Percentiles rank a stretch among this genome's conserved stretches.
phyloP scores from a whole-genome alignment of 2,113 vertebrate species.

The Mus spicilegus region DNA sequence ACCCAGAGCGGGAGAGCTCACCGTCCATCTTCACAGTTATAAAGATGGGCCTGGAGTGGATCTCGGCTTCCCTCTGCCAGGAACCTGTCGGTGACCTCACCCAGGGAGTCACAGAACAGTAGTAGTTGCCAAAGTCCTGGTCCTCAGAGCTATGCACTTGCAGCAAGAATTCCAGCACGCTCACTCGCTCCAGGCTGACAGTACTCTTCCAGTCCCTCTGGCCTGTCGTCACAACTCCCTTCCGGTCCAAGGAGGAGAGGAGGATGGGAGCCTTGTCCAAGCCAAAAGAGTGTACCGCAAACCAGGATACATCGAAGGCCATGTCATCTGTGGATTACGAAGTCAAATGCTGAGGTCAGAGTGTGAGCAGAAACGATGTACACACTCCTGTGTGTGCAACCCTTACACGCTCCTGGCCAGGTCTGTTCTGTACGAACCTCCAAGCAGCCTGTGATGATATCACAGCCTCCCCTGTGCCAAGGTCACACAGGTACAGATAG shows the following conservation, averaged over 20 bases:
- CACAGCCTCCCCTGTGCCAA: accelerated
- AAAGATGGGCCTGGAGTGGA: slow-evolving; percentile 90
- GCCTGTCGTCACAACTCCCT: slow-evolving; percentile 89
- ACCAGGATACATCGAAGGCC: slow-evolving; percentile 95
- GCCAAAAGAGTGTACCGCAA: slow-evolving; percentile 88
- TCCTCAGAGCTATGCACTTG: slow-evolving; percentile 92
- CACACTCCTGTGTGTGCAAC: accelerated
- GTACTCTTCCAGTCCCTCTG: slow-evolving; percentile 92
- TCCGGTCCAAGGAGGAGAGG: slow-evolving; percentile 90
- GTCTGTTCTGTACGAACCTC: accelerated
- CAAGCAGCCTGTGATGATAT: background rate
- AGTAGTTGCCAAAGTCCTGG: slow-evolving; percentile 94
- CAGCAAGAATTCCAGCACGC: slow-evolving; percentile 88
- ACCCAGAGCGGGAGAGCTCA: slow-evolving; percentile 80
- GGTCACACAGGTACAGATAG: background rate
- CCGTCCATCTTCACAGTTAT: slow-evolving; percentile 94
- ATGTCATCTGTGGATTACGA: slow-evolving; percentile 88
- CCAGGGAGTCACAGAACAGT: slow-evolving; percentile 93
- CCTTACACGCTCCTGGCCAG: background rate
- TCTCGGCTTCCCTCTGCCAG: slow-evolving; percentile 91
- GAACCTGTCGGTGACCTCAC: slow-evolving; percentile 87
- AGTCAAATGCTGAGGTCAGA: slow-evolving; percentile 32
- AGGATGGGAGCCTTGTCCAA: slow-evolving; percentile 81
- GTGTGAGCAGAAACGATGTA: accelerated
- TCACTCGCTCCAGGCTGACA: slow-evolving; percentile 91